phyloP scores from a whole-genome alignment of 2,113 vertebrate species.

The Xiphorhynchus elegans region DNA sequence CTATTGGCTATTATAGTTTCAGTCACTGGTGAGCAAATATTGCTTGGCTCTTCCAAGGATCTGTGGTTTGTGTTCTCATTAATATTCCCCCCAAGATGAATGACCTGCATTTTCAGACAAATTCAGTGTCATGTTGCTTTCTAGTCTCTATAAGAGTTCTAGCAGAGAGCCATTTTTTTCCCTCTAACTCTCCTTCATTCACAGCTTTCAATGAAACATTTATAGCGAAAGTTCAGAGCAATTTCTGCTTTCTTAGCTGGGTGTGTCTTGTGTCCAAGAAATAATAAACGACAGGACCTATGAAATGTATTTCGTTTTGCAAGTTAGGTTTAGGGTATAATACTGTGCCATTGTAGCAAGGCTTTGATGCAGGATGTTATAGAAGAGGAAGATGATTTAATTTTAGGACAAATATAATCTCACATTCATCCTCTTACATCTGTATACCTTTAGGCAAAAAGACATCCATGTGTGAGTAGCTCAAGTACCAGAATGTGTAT shows the following conservation, averaged over 20 bases:
- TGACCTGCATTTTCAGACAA: conserved; percentile 36
- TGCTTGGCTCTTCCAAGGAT: not conserved
- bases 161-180: not conserved
- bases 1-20: not conserved
- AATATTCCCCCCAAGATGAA: not conserved
- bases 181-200: not conserved
- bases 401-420: not conserved
- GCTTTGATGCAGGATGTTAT: rapidly evolving
- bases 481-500: not conserved
- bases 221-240: not conserved
- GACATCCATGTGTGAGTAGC: not conserved
- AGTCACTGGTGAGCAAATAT: not conserved
- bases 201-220: not conserved
- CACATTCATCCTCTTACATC: not conserved
- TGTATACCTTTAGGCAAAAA: not conserved
- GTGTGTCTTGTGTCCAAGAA: not conserved
- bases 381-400: not conserved
- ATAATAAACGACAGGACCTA: not conserved
- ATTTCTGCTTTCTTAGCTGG: not conserved
- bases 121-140: not conserved
- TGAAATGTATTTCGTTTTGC: not conserved
- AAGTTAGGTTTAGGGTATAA: not conserved
- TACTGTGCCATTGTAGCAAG: not conserved
- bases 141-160: not conserved
- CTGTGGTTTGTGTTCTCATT: not conserved